These are phyloP conservation scores for Carcharodon carcharias DNA, from an alignment of 2,797 vertebrate genomes.

Conservation along the genomic window DNA sequence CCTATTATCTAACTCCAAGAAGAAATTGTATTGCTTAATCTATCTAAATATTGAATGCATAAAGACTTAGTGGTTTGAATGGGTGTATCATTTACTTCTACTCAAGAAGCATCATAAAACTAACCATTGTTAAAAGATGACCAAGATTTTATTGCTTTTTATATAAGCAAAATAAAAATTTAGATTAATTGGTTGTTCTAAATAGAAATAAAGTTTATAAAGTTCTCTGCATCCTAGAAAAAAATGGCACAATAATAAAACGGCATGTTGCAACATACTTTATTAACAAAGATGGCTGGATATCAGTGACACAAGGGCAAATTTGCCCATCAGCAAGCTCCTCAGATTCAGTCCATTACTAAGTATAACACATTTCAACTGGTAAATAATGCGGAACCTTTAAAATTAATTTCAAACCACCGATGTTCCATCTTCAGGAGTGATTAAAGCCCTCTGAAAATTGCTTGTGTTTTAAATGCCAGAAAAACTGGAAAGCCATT, in stretches of 20 bases:
- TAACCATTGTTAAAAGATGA: background rate
- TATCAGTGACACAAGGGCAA: background rate
- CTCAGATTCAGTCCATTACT: background rate
- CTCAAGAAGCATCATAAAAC: background rate
- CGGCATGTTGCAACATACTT: background rate
- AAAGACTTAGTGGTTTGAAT: background rate
- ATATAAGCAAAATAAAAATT: background rate
- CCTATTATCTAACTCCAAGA: background rate
- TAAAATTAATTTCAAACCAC: background rate
- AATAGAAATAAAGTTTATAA: background rate
- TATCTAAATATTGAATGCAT: background rate
- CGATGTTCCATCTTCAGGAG: background rate
- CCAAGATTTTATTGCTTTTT: background rate
- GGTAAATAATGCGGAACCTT: background rate
- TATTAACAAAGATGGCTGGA: background rate
- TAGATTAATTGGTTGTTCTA: background rate
- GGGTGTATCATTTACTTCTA: background rate
- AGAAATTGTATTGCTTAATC: slow-evolving; percentile 1
- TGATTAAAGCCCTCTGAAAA: background rate
- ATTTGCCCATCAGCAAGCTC: background rate
- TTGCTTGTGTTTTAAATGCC: background rate
- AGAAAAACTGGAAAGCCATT: background rate
- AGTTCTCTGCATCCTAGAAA: background rate
- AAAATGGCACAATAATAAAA: background rate
- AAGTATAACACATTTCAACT: background rate